Conservation (phyloP, 2,888 invertebrate genomes). For the Caenorhabditis sp. region DNA sequence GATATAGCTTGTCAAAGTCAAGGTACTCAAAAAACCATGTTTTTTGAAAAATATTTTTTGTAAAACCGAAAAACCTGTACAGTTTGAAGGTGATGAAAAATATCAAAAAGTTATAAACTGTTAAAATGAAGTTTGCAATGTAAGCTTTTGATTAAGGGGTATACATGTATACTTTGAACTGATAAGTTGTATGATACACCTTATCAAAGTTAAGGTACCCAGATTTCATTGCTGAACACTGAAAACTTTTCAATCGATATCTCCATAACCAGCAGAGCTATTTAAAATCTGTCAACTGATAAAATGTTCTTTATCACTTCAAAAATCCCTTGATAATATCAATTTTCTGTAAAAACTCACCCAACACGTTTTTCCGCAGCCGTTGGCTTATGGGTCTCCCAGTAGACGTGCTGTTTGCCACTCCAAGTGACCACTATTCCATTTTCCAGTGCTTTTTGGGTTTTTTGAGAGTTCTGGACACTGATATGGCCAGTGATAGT, state of each 20-base stretch:
- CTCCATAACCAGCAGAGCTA: background rate
- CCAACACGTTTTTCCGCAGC: background rate
- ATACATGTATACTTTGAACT: too few species aligned
- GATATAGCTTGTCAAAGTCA: background rate
- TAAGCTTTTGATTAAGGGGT: background rate
- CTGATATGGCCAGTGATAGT: background rate
- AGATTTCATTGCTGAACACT: background rate
- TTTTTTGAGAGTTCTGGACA: background rate
- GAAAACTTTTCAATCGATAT: background rate
- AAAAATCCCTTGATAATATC: background rate
- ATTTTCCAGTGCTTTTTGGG: background rate
- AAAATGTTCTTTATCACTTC: background rate
- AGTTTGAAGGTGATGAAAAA: background rate
- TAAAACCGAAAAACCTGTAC: background rate
- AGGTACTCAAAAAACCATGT: background rate
- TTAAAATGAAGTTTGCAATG: background rate
- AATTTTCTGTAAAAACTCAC: too few species aligned
- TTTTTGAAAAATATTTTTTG: too few species aligned
- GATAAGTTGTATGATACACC: background rate
- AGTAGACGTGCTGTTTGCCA: background rate
- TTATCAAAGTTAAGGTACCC: background rate
- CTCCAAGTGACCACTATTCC: background rate
- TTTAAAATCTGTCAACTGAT: background rate
- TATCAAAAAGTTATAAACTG: constrained; percentile 5
- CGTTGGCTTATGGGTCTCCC: background rate